These are phyloP conservation scores for Alcedo quadribrachys DNA, from an alignment of 2,797 vertebrate genomes.

Conservation along the genomic window DNA sequence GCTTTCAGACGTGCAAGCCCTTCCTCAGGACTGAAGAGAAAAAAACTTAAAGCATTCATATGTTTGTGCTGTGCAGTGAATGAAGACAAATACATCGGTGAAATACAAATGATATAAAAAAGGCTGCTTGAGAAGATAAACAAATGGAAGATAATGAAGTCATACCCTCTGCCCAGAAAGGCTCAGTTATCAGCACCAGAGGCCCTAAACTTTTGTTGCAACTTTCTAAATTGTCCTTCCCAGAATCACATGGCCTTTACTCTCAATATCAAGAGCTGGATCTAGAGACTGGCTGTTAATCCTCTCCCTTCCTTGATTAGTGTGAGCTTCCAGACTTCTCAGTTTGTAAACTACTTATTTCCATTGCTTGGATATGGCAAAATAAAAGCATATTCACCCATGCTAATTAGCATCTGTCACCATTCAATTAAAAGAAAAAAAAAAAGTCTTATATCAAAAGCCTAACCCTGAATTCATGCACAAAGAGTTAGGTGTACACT, in stretches of 20 bases:
- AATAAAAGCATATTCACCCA: background rate
- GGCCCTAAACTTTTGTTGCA: constrained; percentile 43
- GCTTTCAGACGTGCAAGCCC: background rate
- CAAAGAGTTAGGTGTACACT: background rate
- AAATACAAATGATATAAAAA: constrained; percentile 12
- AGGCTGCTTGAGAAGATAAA: constrained; percentile 29
- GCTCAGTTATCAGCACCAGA: constrained; percentile 25
- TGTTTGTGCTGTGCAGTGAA: background rate
- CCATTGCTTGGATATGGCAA: background rate
- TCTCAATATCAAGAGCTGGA: constrained; percentile 15
- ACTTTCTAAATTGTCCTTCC: constrained; percentile 35
- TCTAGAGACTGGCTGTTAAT: constrained; percentile 28
- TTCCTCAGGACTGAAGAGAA: background rate
- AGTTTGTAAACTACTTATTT: background rate
- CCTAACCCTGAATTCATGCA: background rate
- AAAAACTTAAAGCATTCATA: background rate
- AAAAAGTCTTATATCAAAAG: background rate
- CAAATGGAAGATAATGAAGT: background rate
- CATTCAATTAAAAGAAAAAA: background rate
- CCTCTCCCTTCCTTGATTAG: constrained; percentile 4
- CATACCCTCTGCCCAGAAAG: background rate
- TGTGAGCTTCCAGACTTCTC: constrained; percentile 13
- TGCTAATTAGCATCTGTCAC: constrained; percentile 6
- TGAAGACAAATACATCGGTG: background rate
- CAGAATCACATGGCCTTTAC: constrained; percentile 3